Evolutionary conservation across 2,888 invertebrate species (phyloP).

Genomic region (Apodemia zela): DNA sequence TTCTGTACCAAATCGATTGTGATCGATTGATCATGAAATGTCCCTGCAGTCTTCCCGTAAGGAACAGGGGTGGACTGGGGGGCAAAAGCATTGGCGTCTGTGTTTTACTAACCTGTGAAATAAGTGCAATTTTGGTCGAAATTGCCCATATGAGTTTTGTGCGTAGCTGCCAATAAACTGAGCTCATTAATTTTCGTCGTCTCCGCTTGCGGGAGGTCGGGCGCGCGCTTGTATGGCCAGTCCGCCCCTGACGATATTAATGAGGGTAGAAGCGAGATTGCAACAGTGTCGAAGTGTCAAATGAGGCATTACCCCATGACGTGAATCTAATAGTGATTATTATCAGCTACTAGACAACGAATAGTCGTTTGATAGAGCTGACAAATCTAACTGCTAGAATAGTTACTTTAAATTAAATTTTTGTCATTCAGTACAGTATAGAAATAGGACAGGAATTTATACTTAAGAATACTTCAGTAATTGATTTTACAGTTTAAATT

Average conservation of each 20-base stretch:
- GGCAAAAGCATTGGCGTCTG: slow-evolving; percentile 74
- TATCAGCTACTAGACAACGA: slow-evolving; percentile 43
- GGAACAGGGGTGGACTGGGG: slow-evolving; percentile 79
- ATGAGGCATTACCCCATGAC: slow-evolving; percentile 61
- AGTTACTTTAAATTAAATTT: slow-evolving; percentile 14
- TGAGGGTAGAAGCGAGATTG: slow-evolving; percentile 79
- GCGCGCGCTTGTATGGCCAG: slow-evolving; percentile 81
- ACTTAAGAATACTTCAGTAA: slow-evolving; percentile 9
- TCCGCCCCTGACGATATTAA: slow-evolving; percentile 82
- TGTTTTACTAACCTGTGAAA: slow-evolving; percentile 79
- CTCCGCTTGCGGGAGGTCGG: slow-evolving; percentile 78
- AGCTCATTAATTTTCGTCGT: slow-evolving; percentile 80
- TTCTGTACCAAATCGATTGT: slow-evolving; percentile 55
- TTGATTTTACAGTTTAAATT: background rate
- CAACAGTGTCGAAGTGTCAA: slow-evolving; percentile 72
- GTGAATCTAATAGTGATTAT: slow-evolving; percentile 73
- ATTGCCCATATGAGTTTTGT: slow-evolving; percentile 81
- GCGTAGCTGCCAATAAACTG: slow-evolving; percentile 81
- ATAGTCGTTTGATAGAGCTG: slow-evolving; percentile 33
- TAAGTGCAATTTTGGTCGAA: slow-evolving; percentile 81
- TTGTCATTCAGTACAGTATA: slow-evolving; percentile 13
- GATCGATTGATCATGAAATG: slow-evolving; percentile 55
- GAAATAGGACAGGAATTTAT: slow-evolving; percentile 9
- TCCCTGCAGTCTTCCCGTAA: slow-evolving; percentile 79
- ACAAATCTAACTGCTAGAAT: slow-evolving; percentile 27